A percentile compares a stretch with the other conserved stretches of the same genome.
Evolutionary conservation across 2,888 invertebrate species (phyloP).

Genomic region (Ichneumon xanthorius): DNA sequence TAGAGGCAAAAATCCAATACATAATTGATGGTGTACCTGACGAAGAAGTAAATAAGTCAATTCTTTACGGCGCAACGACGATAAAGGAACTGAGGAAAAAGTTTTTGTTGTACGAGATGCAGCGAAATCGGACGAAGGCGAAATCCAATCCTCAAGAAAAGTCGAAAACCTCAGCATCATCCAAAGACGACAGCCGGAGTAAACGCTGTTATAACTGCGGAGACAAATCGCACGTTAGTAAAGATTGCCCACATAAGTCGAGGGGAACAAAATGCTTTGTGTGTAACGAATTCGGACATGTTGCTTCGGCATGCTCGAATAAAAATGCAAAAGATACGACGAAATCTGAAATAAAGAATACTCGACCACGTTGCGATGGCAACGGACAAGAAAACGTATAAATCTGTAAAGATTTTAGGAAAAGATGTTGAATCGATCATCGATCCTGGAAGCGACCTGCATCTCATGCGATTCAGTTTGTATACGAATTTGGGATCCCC

Average conservation of each 20-base stretch:
- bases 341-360: constrained; percentile 14
- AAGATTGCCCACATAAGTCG: constrained; percentile 17
- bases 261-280: constrained; percentile 24
- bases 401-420: constrained; percentile 42
- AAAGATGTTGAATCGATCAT: constrained; percentile 46
- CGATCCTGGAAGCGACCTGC: constrained; percentile 57
- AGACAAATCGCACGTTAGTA: constrained; percentile 16
- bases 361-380: constrained; percentile 23
- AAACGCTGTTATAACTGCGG: constrained; percentile 24
- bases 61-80: constrained; percentile 22
- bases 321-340: background rate
- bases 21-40: constrained; percentile 61
- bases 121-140: constrained; percentile 6
- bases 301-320: constrained; percentile 5
- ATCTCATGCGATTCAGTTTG: constrained; percentile 44
- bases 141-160: background rate
- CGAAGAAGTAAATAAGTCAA: constrained; percentile 25
- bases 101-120: constrained; percentile 5
- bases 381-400: constrained; percentile 61
- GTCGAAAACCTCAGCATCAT: background rate
- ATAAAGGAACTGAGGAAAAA: constrained; percentile 43
- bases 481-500: constrained; percentile 58
- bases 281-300: constrained; percentile 22
- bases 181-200: background rate
- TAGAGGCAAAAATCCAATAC: constrained; percentile 57